A percentile compares a stretch with the other conserved stretches of the same genome.
Evolutionary conservation across 2,888 invertebrate species (phyloP).

Genomic region (Zonitis immaculata): DNA sequence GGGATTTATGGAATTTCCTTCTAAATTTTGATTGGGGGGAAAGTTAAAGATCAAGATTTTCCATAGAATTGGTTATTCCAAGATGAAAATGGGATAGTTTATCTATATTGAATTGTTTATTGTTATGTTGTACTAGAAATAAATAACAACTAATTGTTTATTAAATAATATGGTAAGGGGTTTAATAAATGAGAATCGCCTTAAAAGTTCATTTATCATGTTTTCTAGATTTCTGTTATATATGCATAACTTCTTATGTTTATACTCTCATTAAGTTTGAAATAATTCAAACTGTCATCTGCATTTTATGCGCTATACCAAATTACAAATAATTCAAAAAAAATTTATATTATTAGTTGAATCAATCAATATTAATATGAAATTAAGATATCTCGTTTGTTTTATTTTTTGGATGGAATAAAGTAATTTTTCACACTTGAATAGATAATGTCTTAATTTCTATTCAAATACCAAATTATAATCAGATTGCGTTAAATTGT

Average conservation of each 20-base stretch:
- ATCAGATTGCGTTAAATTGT: not conserved
- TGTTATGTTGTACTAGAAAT: conserved; percentile 9
- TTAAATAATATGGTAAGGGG: conserved; percentile 1
- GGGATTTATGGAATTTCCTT: too few species aligned
- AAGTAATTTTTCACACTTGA: not conserved
- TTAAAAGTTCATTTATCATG: conserved; percentile 20
- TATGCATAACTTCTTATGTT: conserved; percentile 23
- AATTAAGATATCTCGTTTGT: conserved; percentile 1
- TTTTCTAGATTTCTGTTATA: conserved; percentile 20
- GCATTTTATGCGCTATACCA: conserved; percentile 23
- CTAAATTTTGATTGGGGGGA: too few species aligned
- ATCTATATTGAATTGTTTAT: conserved; percentile 7
- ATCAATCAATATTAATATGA: conserved; percentile 8
- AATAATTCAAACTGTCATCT: conserved; percentile 24
- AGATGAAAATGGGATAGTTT: not conserved
- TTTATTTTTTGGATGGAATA: not conserved
- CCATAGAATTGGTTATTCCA: too few species aligned
- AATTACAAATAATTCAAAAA: conserved; percentile 20
- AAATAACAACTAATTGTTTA: conserved; percentile 13
- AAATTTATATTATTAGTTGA: conserved; percentile 18
- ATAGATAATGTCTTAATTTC: not conserved
- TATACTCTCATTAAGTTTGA: conserved; percentile 20
- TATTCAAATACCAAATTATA: not conserved
- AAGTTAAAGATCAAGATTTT: too few species aligned
- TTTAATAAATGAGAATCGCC: conserved; percentile 20